Percentiles rank a stretch among this genome's conserved stretches.
These are phyloP conservation scores for Leptogaster cylindrica DNA, from an alignment of 2,888 invertebrate species.

Conservation along the genomic window DNA sequence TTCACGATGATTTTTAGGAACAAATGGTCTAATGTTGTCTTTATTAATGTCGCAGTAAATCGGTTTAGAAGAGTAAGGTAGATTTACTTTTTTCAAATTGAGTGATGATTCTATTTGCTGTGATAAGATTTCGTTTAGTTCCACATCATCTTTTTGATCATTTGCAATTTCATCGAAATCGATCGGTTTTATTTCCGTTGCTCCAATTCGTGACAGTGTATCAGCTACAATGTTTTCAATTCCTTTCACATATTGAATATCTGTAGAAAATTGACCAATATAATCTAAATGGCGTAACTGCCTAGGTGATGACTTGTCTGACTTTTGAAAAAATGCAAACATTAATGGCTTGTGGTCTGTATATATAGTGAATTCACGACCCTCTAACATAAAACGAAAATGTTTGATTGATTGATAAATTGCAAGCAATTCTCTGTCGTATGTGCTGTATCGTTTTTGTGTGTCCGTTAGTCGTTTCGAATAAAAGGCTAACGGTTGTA, in stretches of 20 bases:
- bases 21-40: too few relatives aligned
- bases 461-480: slow-evolving; percentile 53
- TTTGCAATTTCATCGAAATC: not conserved
- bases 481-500: slow-evolving; percentile 57
- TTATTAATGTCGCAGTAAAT: too few relatives aligned
- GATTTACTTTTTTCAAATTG: too few relatives aligned
- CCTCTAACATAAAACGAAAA: slow-evolving; percentile 44
- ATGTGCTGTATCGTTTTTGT: slow-evolving; percentile 54
- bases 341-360: slow-evolving; percentile 43
- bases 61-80: too few relatives aligned
- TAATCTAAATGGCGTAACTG: not conserved
- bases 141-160: not conserved
- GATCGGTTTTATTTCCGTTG: not conserved
- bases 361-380: slow-evolving; percentile 36
- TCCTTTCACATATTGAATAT: not conserved
- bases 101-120: too few relatives aligned
- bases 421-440: slow-evolving; percentile 57
- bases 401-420: slow-evolving; percentile 53
- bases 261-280: not conserved
- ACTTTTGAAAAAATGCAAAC: not conserved
- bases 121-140: not conserved
- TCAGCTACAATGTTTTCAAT: not conserved
- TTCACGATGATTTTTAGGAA: too few relatives aligned
- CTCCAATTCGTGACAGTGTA: not conserved
- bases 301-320: not conserved